Evolutionary conservation across 2,113 vertebrate species (phyloP), one percentile per base, ranked within the genome.

Genomic region (Tychaedon coryphoeus): DNA sequence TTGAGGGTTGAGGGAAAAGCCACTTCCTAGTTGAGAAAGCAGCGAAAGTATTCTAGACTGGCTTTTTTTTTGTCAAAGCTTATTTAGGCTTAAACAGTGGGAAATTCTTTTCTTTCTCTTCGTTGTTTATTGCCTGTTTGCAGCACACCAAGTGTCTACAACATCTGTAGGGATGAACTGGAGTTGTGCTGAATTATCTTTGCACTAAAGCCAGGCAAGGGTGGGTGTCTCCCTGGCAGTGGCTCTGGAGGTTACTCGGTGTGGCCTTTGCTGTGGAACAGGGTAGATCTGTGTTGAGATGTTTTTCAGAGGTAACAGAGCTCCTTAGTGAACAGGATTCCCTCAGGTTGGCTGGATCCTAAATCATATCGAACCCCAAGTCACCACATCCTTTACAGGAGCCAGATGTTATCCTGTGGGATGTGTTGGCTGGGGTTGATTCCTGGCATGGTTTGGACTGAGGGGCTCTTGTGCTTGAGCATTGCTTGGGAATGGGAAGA

Each of bases 111-210:
- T 36, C 10, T 54, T 60, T 70, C 38, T 10, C 22, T 15, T 43
- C 2, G 17, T 25, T 53, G 20, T 67, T 19, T 16, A 1, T 14
- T 42, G 36, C 38, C 8, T 28, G 13, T 22, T 56, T 57, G 58
- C 77, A 33, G 71, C 25, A 4, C 2, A 0, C 2, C 10, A 20
- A 43, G 29, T 10, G 29, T 45, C 10, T 23, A 0, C 34, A 58
- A 2, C 2, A 2, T 38, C 9, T 3, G 0, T 28, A 23, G 38
- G 5, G 19, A 20, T 45, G 40, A 29, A 43, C 19, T 40, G 42
- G 43, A 53, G 23, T 16, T 5, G 5, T n/a, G 5, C 29, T 53
- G 62, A 64, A 14, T 36, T 69, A 10, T 33, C 9, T 3, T 53
- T 51, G 18, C 7, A 15, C 5, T 11, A 12, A 50, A 66, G 33